Evolutionary conservation across 2,888 invertebrate species (phyloP).

Genomic region (Ophraella communa): DNA sequence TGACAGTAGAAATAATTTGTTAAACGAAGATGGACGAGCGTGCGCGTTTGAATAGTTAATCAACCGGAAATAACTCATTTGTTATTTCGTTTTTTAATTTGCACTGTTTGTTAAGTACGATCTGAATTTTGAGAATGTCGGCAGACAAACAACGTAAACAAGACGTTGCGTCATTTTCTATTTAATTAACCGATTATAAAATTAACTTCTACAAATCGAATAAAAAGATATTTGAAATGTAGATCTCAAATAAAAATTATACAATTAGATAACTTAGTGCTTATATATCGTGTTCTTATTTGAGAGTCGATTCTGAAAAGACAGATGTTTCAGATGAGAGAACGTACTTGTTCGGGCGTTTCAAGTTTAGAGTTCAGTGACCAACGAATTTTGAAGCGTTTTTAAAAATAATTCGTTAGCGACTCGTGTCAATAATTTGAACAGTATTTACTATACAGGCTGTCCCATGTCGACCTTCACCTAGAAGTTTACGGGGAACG

Average conservation of each 20-base stretch:
- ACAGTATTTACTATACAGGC: background rate
- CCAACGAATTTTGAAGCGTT: constrained; percentile 8
- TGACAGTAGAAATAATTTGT: no score
- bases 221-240: background rate
- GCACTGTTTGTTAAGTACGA: background rate
- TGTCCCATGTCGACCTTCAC: no score
- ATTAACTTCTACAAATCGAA: background rate
- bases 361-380: constrained; percentile 20
- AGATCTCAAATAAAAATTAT: no score
- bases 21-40: no score
- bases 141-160: no score
- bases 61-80: no score
- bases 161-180: background rate
- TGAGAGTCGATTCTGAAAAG: background rate
- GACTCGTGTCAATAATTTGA: background rate
- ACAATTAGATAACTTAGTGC: no score
- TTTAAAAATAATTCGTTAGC: constrained; percentile 2
- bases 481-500: no score
- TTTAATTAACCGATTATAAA: background rate
- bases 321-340: background rate
- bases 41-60: no score
- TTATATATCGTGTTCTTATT: background rate
- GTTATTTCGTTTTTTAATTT: background rate
- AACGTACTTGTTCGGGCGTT: background rate
- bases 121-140: background rate